Base-by-base conservation (phyloP, 2,113 vertebrate species). In the Camelus bactrianus region DNA sequence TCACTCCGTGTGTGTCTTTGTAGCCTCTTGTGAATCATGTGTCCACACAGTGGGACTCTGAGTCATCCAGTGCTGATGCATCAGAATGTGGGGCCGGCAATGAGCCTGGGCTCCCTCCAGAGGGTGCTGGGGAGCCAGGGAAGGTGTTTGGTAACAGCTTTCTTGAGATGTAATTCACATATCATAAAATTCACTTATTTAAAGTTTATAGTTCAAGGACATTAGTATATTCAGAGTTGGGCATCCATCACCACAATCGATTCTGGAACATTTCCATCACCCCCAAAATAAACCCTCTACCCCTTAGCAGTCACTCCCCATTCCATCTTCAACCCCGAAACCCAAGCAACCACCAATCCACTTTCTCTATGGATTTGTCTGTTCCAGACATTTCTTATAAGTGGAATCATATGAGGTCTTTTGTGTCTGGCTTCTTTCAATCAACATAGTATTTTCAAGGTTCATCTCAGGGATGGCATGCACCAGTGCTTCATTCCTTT, bases 11-110 rank as follows among this genome's bases (percentile, higher is more conserved):
- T 8, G 54, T n/a, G 52, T 52, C 77, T 73, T 22, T 24, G 56
- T 11, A 8, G 38, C 30, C 22, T 26, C 32, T 15, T 38, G 38
- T 26, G 76, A 30, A 7, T 50, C 2, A 4, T 10, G 58, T 42
- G 50, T 28, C n/a, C 38, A 4, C 1, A 11, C 42, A 3, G 24
- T 6, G 3, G 5, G 20, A 56, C 22, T 8, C 12, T 0, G 32
- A 20, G 13, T 24, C 54, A 2, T 4, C 22, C n/a, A 0, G 19
- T 24, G 30, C 26, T 0, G 62, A 4, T 1, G 38, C 60, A 0
- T 4, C 46, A 2, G 83, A 64, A 26, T 8, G 60, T 30, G 50
- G 56, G 6, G 26, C 50, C 81, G 14, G 56, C 64, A 65, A 22
- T 38, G 32, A 58, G 20, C 5, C 69, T 0, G 10, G 42, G 26